phyloP scores from a whole-genome alignment of 2,113 vertebrate species.

The Odocoileus hemionus region DNA sequence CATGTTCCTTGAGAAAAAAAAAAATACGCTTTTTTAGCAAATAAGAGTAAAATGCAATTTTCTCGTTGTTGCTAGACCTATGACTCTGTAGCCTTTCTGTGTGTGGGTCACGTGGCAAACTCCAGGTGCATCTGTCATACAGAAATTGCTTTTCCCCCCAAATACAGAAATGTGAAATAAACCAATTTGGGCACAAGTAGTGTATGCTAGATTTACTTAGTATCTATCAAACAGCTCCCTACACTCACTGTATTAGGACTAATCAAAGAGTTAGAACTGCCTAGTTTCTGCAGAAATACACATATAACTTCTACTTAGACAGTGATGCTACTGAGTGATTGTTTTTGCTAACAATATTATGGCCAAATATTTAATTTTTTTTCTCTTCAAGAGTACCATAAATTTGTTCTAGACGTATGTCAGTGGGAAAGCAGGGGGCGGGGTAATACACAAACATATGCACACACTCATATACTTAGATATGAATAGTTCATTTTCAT shows the following conservation, averaged over 20 bases:
- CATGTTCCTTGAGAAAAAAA: slow-evolving; percentile 12
- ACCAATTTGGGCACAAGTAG: slow-evolving; percentile 77
- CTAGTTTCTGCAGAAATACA: slow-evolving; percentile 20
- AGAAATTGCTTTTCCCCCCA: slow-evolving; percentile 79
- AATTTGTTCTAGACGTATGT: slow-evolving; percentile 17
- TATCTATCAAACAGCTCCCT: slow-evolving; percentile 67
- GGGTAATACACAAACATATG: not conserved
- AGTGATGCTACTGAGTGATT: not conserved
- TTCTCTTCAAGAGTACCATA: not conserved
- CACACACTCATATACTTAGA: too few relatives aligned
- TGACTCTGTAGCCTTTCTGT: slow-evolving; percentile 36
- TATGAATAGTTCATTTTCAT: not conserved
- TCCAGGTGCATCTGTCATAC: slow-evolving; percentile 71
- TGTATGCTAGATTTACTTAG: slow-evolving; percentile 76
- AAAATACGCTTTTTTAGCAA: slow-evolving; percentile 45
- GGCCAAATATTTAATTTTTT: not conserved
- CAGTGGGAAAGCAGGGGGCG: not conserved
- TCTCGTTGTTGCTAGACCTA: not conserved
- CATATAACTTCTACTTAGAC: not conserved
- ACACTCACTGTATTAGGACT: slow-evolving; percentile 68
- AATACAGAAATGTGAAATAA: slow-evolving; percentile 78
- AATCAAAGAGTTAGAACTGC: slow-evolving; percentile 74
- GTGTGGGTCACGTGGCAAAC: not conserved
- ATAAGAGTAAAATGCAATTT: slow-evolving; percentile 67
- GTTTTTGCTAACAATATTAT: slow-evolving; percentile 23